Evolutionary conservation across 2,888 invertebrate genomes (phyloP).

Genomic region (Chalcis sispes): DNA sequence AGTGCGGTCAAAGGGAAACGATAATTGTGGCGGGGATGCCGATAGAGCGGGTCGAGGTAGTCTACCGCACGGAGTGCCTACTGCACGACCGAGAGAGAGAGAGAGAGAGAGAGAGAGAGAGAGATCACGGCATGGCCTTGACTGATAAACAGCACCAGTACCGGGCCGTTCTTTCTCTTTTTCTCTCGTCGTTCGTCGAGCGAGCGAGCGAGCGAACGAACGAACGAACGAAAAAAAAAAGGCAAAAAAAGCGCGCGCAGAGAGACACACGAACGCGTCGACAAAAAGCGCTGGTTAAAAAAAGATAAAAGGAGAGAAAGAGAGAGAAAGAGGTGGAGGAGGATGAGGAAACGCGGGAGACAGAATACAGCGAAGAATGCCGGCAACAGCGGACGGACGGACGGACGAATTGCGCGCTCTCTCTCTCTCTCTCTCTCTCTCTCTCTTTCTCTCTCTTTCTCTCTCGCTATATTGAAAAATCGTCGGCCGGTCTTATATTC

Average conservation of each 20-base stretch:
- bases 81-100: no score
- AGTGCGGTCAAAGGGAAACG: constrained; percentile 42
- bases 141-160: constrained; percentile 54
- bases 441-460: no score
- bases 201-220: no score
- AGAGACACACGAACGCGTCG: no score
- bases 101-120: no score
- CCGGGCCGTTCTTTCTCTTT: constrained; percentile 19
- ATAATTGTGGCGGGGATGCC: no score
- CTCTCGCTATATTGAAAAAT: constrained; percentile 59
- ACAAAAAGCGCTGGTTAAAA: constrained; percentile 5
- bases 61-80: constrained; percentile 47
- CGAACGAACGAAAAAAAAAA: no score
- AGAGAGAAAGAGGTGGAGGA: constrained; percentile 22
- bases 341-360: constrained; percentile 27
- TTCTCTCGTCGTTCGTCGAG: constrained; percentile 26
- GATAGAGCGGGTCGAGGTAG: constrained; percentile 44
- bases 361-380: constrained; percentile 11
- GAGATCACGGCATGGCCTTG: constrained; percentile 56
- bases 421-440: no score
- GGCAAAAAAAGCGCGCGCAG: constrained; percentile 6
- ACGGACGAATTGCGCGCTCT: constrained; percentile 46
- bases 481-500: constrained; percentile 45
- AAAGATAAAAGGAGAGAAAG: constrained; percentile 36
- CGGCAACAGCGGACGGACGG: neutral